Evolutionary conservation across 2,797 vertebrate genomes (phyloP).

Genomic region (Paedocypris micromegethes): DNA sequence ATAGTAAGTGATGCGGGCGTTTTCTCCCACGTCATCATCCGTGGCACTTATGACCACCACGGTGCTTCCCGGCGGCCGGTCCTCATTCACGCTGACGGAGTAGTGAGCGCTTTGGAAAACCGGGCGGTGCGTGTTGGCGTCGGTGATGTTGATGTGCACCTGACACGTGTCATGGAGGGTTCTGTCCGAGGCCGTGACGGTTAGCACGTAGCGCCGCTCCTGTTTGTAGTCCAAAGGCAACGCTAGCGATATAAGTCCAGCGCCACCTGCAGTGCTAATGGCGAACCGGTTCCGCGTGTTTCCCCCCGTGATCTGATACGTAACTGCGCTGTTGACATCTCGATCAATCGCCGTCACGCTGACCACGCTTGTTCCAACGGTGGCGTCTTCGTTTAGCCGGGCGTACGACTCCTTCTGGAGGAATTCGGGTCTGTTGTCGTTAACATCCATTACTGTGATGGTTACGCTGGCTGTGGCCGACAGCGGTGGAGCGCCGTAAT

Average conservation of each 20-base stretch:
- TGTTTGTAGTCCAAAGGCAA: slow-evolving; percentile 97
- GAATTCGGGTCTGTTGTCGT: slow-evolving; percentile 95
- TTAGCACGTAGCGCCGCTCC: slow-evolving; percentile 90
- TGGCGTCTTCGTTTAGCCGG: slow-evolving; percentile 89
- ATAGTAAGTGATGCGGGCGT: slow-evolving; percentile 90
- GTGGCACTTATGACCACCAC: slow-evolving; percentile 95
- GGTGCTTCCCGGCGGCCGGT: slow-evolving; percentile 86
- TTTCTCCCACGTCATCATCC: slow-evolving; percentile 94
- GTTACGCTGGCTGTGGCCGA: slow-evolving; percentile 92
- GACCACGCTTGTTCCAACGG: slow-evolving; percentile 88
- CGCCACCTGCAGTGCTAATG: slow-evolving; percentile 88
- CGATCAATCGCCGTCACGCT: slow-evolving; percentile 89
- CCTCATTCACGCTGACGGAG: slow-evolving; percentile 90
- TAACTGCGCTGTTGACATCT: slow-evolving; percentile 93
- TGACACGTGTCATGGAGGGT: slow-evolving; percentile 93
- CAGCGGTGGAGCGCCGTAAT: slow-evolving; percentile 85
- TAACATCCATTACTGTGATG: slow-evolving; percentile 94
- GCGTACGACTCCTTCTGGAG: slow-evolving; percentile 89
- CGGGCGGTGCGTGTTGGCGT: slow-evolving; percentile 93
- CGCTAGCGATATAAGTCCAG: slow-evolving; percentile 86
- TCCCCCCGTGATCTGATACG: slow-evolving; percentile 94
- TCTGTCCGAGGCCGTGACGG: slow-evolving; percentile 91
- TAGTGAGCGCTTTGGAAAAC: slow-evolving; percentile 98
- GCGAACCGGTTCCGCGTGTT: slow-evolving; percentile 96
- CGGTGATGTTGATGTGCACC: slow-evolving; percentile 94